Evolutionary conservation across 2,113 vertebrate genomes (phyloP).

Genomic region (Corythaixoides concolor): DNA sequence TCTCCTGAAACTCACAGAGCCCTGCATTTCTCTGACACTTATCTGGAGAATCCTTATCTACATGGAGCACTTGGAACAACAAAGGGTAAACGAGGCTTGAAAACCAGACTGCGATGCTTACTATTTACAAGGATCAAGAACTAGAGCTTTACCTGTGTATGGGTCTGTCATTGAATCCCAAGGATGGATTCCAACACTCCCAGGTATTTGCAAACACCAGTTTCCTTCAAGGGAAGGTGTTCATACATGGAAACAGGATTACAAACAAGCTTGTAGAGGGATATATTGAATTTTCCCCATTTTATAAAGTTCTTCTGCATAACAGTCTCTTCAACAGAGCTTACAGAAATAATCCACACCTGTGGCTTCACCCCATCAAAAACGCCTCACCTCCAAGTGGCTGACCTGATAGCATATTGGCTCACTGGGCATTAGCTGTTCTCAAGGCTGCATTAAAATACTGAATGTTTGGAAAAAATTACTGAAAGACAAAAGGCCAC

Average conservation of each 20-base stretch:
- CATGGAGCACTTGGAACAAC: not conserved
- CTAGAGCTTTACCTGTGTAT: not conserved
- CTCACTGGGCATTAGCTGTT: not conserved
- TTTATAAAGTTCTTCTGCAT: not conserved
- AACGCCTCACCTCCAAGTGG: not conserved
- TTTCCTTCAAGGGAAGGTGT: not conserved
- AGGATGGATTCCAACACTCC: not conserved
- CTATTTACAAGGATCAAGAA: not conserved
- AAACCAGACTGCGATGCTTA: not conserved
- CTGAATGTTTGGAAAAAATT: not conserved
- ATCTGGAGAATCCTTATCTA: not conserved
- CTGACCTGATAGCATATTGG: accelerated
- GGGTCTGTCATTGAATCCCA: not conserved
- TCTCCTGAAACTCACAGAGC: not conserved
- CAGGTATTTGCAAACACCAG: not conserved
- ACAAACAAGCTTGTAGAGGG: not conserved
- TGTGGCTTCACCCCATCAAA: not conserved
- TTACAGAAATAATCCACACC: not conserved
- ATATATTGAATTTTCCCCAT: not conserved
- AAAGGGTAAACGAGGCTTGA: accelerated
- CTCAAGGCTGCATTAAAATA: not conserved
- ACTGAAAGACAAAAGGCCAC: not conserved
- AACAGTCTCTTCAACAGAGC: not conserved
- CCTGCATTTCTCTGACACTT: accelerated
- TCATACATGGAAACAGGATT: not conserved